Conservation (phyloP, 2,113 vertebrate species). For the Platysternon megacephalum region DNA sequence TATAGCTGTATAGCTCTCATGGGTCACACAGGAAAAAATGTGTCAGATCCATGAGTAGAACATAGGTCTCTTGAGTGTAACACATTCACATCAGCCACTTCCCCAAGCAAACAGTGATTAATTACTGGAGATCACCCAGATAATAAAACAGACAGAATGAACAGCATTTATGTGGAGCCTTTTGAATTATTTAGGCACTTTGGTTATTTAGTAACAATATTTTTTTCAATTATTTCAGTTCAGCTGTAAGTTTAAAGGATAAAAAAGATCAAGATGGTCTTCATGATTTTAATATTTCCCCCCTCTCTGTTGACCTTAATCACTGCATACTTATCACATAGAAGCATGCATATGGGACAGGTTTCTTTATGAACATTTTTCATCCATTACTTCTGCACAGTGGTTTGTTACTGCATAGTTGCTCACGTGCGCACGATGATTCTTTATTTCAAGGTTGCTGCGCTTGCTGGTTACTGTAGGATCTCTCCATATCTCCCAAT, state of each 20-base stretch:
- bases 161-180: not conserved
- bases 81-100: not conserved
- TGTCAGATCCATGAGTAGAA: not conserved
- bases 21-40: not conserved
- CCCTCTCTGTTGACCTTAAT: too few relatives aligned
- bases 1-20: too few relatives aligned
- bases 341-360: not conserved
- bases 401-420: not conserved
- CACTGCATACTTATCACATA: not conserved
- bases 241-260: not conserved
- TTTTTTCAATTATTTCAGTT: not conserved
- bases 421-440: fast-evolving
- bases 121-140: slow-evolving; percentile 21
- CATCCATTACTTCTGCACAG: fast-evolving
- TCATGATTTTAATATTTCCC: not conserved
- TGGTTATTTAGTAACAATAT: not conserved
- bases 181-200: not conserved
- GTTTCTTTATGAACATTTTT: not conserved
- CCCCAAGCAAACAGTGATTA: slow-evolving; percentile 3
- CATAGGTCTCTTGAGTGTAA: not conserved
- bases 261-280: not conserved
- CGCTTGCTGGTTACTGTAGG: not conserved
- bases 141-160: not conserved
- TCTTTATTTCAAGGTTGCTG: not conserved
- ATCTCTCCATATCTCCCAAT: not conserved